A percentile compares a stretch with the other conserved stretches of the same genome.
These are phyloP conservation scores for Polyodon spathula DNA, from an alignment of 2,113 vertebrate species.

Conservation along the genomic window DNA sequence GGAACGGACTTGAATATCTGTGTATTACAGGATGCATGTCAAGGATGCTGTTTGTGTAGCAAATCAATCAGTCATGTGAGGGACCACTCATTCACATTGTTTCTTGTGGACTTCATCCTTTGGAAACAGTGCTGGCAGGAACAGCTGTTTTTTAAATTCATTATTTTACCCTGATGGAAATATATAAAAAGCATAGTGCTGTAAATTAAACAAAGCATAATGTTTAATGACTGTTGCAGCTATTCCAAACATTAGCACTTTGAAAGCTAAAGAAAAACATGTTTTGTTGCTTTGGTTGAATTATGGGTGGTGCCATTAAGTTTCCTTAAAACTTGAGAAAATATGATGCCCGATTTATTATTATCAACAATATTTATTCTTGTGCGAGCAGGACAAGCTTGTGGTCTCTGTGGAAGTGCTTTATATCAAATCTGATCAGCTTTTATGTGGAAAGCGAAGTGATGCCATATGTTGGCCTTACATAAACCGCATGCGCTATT, in stretches of 20 bases:
- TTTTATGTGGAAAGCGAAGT: conserved; percentile 15
- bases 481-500: conserved; percentile 29
- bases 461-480: conserved; percentile 25
- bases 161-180: conserved; percentile 28
- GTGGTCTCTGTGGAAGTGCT: conserved; percentile 20
- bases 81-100: no score
- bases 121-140: conserved; percentile 25
- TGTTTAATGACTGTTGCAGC: conserved; percentile 20
- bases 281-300: conserved; percentile 7
- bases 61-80: no score
- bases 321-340: conserved; percentile 22
- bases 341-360: conserved; percentile 19
- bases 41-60: no score
- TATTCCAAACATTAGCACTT: conserved; percentile 16
- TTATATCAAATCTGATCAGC: conserved; percentile 22
- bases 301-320: conserved; percentile 10
- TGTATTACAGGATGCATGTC: no score
- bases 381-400: conserved; percentile 7
- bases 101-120: no score
- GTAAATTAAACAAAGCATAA: conserved; percentile 21
- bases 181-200: conserved; percentile 15
- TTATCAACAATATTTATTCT: conserved; percentile 22
- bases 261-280: conserved; percentile 9
- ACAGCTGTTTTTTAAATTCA: conserved; percentile 32
- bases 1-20: no score